Percentiles rank a stretch among this genome's conserved stretches.
phyloP scores from a whole-genome alignment of 2,888 invertebrate genomes.

The Chloroclystis v-ata region DNA sequence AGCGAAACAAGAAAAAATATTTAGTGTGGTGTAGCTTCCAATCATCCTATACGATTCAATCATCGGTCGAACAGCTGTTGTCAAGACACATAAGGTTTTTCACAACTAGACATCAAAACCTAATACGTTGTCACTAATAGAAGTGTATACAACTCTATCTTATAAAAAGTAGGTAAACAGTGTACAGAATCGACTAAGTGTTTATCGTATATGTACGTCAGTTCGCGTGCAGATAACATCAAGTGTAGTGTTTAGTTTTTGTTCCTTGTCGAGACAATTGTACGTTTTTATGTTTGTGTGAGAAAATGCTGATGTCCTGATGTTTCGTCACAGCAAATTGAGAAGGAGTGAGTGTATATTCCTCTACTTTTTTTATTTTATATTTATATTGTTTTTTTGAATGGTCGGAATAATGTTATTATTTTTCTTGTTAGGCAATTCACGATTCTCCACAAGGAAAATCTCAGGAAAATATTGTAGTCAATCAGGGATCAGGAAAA shows the following conservation, averaged over 20 bases:
- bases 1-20: neutral
- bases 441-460: no score
- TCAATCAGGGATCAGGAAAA: no score
- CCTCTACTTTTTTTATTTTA: neutral
- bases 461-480: no score
- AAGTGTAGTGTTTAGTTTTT: conserved; percentile 45
- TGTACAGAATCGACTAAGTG: conserved; percentile 30
- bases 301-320: conserved; percentile 42
- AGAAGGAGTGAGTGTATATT: conserved; percentile 52
- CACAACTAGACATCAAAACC: no score
- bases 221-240: conserved; percentile 46
- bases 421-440: no score
- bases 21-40: neutral
- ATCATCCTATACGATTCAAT: no score
- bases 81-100: no score
- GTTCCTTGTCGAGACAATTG: conserved; percentile 40
- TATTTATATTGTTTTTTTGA: neutral
- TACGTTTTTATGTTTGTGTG: conserved; percentile 35
- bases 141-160: neutral
- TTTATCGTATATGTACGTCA: conserved; percentile 58
- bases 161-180: conserved; percentile 20
- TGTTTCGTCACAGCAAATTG: conserved; percentile 47
- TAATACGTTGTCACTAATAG: no score
- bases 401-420: no score
- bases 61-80: no score